phyloP scores from a whole-genome alignment of 2,888 invertebrate species.

The Camponotus fellah region DNA sequence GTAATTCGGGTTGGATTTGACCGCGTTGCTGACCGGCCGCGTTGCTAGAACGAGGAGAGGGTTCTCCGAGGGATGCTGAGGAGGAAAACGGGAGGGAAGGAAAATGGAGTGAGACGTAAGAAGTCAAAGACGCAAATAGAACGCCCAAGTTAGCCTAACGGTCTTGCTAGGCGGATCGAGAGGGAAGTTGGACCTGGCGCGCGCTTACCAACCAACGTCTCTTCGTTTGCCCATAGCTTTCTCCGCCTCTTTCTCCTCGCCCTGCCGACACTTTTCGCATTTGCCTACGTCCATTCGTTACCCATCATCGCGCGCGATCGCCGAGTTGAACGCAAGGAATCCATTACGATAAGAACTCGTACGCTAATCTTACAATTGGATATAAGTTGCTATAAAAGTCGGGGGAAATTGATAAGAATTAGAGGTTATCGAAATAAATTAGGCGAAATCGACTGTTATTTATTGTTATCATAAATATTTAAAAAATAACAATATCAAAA shows the following conservation, averaged over 20 bases:
- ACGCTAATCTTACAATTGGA: not conserved
- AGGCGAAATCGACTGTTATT: not conserved
- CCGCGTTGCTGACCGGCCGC: constrained; percentile 78
- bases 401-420: not conserved
- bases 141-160: constrained; percentile 86
- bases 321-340: not conserved
- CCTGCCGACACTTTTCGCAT: constrained; percentile 62
- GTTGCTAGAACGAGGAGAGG: constrained; percentile 70
- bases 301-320: constrained; percentile 28
- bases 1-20: constrained; percentile 77
- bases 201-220: constrained; percentile 77
- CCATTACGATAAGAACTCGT: constrained; percentile 7
- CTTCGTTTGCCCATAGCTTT: constrained; percentile 66
- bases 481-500: not conserved
- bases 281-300: not conserved
- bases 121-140: constrained; percentile 85
- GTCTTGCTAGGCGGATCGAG: constrained; percentile 78
- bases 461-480: not conserved
- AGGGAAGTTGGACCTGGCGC: constrained; percentile 73
- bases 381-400: not conserved
- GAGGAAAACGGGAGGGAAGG: constrained; percentile 56
- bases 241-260: constrained; percentile 62
- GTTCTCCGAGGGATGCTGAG: constrained; percentile 57
- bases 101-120: constrained; percentile 79
- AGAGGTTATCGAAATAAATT: not conserved